Evolutionary conservation across 2,797 vertebrate species (phyloP).

Genomic region (Xerus rutilus): DNA sequence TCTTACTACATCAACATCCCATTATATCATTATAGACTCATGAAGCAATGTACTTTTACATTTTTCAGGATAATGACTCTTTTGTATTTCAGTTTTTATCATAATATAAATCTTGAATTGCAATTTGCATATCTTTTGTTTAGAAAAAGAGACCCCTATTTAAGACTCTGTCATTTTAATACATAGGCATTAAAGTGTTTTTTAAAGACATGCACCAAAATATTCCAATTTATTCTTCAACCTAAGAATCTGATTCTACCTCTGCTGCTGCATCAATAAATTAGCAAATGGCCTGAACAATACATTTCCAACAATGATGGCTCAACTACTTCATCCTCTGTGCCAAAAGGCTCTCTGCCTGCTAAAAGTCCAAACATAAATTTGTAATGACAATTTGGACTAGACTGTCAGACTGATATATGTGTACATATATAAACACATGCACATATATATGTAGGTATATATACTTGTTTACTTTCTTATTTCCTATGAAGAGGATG

Average conservation of each 20-base stretch:
- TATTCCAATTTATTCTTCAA: slow-evolving; percentile 90
- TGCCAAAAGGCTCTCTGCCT: slow-evolving; percentile 73
- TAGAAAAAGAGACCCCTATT: slow-evolving; percentile 88
- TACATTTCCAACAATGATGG: slow-evolving; percentile 83
- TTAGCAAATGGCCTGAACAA: slow-evolving; percentile 86
- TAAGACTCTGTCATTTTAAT: slow-evolving; percentile 89
- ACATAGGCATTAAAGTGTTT: slow-evolving; percentile 85
- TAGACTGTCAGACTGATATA: background rate
- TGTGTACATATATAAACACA: background rate
- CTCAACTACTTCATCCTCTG: slow-evolving; percentile 69
- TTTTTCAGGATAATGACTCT: slow-evolving; percentile 90
- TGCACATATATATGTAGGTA: background rate
- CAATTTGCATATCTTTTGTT: slow-evolving; percentile 91
- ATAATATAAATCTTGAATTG: slow-evolving; percentile 90
- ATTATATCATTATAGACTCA: slow-evolving; percentile 90
- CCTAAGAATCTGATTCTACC: slow-evolving; percentile 76
- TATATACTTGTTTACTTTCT: background rate
- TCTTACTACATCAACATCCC: slow-evolving; percentile 90
- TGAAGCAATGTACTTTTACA: slow-evolving; percentile 88
- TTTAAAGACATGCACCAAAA: slow-evolving; percentile 87
- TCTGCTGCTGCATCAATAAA: slow-evolving; percentile 84
- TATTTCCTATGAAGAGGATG: background rate
- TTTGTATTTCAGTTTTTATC: slow-evolving; percentile 90
- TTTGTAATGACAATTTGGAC: slow-evolving; percentile 69
- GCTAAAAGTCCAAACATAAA: slow-evolving; percentile 76